A percentile compares a stretch with the other conserved stretches of the same genome.
Conservation (phyloP, 2,797 vertebrate genomes). For the Eulemur rubriventer region DNA sequence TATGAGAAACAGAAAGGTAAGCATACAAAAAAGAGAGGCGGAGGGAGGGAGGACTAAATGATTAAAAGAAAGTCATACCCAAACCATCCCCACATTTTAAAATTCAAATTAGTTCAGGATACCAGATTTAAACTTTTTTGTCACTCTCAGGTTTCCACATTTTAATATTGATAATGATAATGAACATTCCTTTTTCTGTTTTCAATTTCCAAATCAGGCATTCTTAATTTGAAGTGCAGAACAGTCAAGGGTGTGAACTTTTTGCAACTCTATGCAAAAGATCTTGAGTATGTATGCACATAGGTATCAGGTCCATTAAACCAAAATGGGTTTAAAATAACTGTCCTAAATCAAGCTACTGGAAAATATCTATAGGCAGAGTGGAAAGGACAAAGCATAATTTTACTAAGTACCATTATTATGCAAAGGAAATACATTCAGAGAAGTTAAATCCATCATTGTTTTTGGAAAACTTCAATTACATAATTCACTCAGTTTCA, state of each 20-base stretch:
- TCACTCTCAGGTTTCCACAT: not conserved
- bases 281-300: not conserved
- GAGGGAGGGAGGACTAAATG: not conserved
- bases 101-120: constrained; percentile 16
- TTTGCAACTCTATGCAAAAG: constrained; percentile 10
- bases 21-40: not conserved
- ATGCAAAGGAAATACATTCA: constrained; percentile 40
- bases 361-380: constrained; percentile 18
- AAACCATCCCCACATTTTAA: constrained; percentile 5
- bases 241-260: not conserved
- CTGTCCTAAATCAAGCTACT: not conserved
- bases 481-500: not conserved
- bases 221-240: constrained; percentile 18
- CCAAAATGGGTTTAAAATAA: constrained; percentile 14
- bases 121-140: constrained; percentile 18
- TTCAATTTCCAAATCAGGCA: constrained; percentile 19
- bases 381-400: constrained; percentile 32
- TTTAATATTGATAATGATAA: not conserved
- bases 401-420: not conserved
- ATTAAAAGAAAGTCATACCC: constrained; percentile 26
- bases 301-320: not conserved
- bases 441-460: constrained; percentile 25
- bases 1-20: constrained; percentile 25
- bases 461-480: constrained; percentile 19
- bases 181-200: constrained; percentile 13